These are phyloP conservation scores for Aurelia coerulea DNA, from an alignment of 30 jellyfish, hydroid and myxozoan species.

Conservation along the genomic window DNA sequence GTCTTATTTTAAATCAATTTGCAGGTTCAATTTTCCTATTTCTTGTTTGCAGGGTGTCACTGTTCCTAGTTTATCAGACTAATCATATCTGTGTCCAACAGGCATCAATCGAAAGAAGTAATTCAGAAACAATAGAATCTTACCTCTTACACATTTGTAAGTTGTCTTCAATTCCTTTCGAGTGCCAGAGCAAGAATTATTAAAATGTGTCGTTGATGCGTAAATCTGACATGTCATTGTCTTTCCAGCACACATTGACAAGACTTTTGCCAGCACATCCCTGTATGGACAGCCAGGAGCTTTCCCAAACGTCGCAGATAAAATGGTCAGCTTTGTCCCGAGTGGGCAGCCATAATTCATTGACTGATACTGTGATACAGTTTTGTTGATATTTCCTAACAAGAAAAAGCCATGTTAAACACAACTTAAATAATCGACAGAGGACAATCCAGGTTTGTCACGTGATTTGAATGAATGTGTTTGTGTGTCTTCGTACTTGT, in stretches of 20 bases:
- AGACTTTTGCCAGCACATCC: conserved; percentile 35
- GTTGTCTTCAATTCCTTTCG: conserved; percentile 48
- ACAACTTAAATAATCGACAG: no score
- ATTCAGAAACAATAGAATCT: no score
- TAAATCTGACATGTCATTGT: conserved; percentile 22
- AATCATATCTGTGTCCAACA: no score
- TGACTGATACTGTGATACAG: conserved; percentile 34
- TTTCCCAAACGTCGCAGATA: conserved; percentile 76
- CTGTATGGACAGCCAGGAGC: conserved; percentile 41
- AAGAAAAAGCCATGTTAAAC: not conserved
- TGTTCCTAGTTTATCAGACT: no score
- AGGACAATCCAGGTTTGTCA: no score
- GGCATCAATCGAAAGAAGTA: no score
- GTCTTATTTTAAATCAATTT: no score
- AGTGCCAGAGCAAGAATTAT: conserved; percentile 40
- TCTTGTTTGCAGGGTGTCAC: no score
- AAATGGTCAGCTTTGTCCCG: conserved; percentile 49
- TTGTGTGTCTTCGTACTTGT: no score
- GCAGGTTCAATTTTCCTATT: no score
- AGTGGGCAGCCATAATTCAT: conserved; percentile 82
- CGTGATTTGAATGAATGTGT: no score
- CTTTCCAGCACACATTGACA: conserved; percentile 15
- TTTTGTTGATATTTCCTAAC: not conserved
- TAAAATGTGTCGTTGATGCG: conserved; percentile 12
- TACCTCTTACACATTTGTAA: conserved; percentile 67